A percentile compares a stretch with the other conserved stretches of the same genome.
These are phyloP conservation scores for Apomyelois bistriatella DNA, from an alignment of 2,888 invertebrate genomes.

Conservation along the genomic window DNA sequence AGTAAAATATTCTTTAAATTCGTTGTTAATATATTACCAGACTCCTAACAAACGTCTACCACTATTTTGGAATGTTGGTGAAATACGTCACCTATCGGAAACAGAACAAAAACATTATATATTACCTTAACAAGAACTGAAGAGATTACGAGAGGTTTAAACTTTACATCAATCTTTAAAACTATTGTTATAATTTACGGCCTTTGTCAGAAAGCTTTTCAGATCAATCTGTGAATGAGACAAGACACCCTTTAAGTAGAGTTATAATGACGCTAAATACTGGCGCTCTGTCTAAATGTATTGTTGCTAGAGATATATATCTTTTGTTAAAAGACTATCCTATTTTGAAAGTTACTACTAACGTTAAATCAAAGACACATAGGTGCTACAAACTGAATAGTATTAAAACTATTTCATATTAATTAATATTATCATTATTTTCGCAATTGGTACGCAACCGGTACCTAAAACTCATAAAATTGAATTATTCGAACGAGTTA, in stretches of 20 bases:
- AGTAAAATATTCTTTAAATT: too few relatives aligned
- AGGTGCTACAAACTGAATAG: too few relatives aligned
- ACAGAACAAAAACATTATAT: not conserved
- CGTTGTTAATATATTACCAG: too few relatives aligned
- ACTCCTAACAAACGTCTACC: too few relatives aligned
- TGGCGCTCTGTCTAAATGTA: conserved; percentile 28
- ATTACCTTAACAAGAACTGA: not conserved
- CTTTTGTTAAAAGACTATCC: not conserved
- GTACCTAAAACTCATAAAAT: too few relatives aligned
- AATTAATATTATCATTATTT: too few relatives aligned
- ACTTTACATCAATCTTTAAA: conserved; percentile 14
- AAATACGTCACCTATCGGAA: too few relatives aligned
- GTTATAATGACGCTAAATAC: conserved; percentile 31
- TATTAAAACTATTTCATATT: too few relatives aligned
- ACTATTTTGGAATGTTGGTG: too few relatives aligned
- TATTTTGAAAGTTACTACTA: conserved; percentile 15
- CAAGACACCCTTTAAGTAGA: conserved; percentile 24
- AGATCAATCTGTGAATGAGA: conserved; percentile 27
- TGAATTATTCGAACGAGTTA: too few relatives aligned
- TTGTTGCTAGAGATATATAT: conserved; percentile 23
- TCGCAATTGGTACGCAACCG: too few relatives aligned
- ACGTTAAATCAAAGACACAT: not conserved
- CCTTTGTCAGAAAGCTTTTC: conserved; percentile 23
- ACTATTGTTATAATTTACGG: conserved; percentile 21
- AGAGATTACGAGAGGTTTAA: conserved; percentile 10